Evolutionary conservation across 2,888 invertebrate genomes (phyloP), one percentile per base, ranked within the genome.

Genomic region (Clistopyga incitator): DNA sequence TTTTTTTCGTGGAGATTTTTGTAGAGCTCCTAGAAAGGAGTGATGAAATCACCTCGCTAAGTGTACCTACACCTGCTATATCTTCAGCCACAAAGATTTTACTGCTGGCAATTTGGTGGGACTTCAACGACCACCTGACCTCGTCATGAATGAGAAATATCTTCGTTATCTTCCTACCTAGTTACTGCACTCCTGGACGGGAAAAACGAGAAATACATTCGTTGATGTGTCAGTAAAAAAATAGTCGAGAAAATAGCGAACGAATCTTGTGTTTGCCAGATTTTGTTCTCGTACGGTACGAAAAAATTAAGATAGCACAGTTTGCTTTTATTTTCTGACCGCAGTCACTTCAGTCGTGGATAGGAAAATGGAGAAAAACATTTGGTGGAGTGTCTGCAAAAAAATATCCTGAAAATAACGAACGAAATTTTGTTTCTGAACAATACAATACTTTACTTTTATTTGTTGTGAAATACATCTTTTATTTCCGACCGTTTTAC

Each of bases 1-100:
- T n/a, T n/a, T n/a, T n/a, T n/a, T n/a, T n/a, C n/a, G n/a, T n/a
- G n/a, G n/a, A n/a, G n/a, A n/a, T n/a, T n/a, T n/a, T n/a, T n/a
- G n/a, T n/a, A 34, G 18, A 61, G 65, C 29, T 65, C 15, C 15
- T 42, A 6, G 65, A 65, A 65, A 4, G 23, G 2, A 65, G 65
- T 23, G 45, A 65, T 25, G 45, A 67, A 67, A 67, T 67, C 67
- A 6, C 67, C 25, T 47, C 20, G 38, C 23, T 65, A 67, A 67
- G 13, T 67, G n/a, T 45, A 47, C 47, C 23, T 25, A 47, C 18
- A 29, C 6, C 18, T 29, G 2, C 47, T 47, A 25, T 67, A 45
- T 45, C n/a, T 67, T 3, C n/a, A 18, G 15, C 25, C 23, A 67
- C 67, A 68, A 68, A 47, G 45, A 50, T 68, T 68, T 50, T 50